A percentile compares a stretch with the other conserved stretches of the same genome.
Conservation (phyloP, 1,140 invertebrate genomes). For the Brachionus paranguensis region DNA sequence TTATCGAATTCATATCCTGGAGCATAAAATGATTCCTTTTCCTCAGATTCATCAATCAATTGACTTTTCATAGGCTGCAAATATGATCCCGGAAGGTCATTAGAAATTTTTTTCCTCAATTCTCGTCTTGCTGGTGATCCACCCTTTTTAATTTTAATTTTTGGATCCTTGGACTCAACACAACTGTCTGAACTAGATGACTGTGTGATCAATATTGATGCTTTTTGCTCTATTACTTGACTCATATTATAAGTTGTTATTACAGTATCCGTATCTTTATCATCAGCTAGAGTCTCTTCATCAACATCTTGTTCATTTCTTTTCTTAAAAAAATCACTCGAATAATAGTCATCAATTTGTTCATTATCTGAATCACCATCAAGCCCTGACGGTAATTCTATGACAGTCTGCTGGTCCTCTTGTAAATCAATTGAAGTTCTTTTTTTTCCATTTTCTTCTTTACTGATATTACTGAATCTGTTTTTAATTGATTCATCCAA, state of each 20-base stretch:
- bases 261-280: not conserved
- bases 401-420: not conserved
- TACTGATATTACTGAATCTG: not conserved
- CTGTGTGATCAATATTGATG: not conserved
- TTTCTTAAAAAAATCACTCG: not conserved
- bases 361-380: not conserved
- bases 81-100: not conserved
- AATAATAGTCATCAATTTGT: not conserved
- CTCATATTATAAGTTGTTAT: not conserved
- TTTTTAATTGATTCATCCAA: not conserved
- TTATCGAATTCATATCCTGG: not conserved
- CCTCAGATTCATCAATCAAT: not conserved
- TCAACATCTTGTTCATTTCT: not conserved
- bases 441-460: not conserved
- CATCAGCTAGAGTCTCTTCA: not conserved
- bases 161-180: not conserved
- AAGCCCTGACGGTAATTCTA: not conserved
- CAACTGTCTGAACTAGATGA: not conserved
- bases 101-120: not conserved
- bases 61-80: not conserved
- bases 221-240: not conserved
- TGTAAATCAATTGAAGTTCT: not conserved
- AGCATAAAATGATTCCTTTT: not conserved
- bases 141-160: not conserved
- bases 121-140: not conserved